Conservation (phyloP, 2,113 vertebrate genomes). For the Diphyllodes magnificus region DNA sequence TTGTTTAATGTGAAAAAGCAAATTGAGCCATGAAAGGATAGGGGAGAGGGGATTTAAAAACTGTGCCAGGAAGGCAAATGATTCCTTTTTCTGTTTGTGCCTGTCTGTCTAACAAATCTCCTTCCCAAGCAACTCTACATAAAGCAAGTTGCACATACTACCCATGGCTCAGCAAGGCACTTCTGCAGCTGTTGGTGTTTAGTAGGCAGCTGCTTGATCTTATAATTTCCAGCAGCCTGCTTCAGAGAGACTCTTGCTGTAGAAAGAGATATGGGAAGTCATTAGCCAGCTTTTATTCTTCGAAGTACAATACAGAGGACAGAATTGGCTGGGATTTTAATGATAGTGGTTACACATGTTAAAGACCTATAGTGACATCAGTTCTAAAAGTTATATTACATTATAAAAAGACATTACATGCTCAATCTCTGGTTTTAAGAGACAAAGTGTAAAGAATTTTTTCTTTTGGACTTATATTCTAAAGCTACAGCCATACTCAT, state of each 20-base stretch:
- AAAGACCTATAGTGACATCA: not conserved
- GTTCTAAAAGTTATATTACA: not conserved
- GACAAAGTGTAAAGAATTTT: not conserved
- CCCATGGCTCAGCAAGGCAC: not conserved
- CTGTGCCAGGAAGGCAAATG: not conserved
- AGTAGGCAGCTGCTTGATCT: slow-evolving; percentile 41
- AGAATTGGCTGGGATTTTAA: not conserved
- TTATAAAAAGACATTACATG: not conserved
- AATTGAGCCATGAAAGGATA: not conserved
- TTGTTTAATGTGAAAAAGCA: not conserved
- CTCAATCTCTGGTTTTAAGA: not conserved
- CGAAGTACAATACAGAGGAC: not conserved
- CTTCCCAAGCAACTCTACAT: not conserved
- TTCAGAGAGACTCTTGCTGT: not conserved
- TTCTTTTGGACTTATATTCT: not conserved
- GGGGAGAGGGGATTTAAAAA: not conserved
- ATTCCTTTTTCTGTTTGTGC: not conserved
- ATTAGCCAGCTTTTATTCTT: slow-evolving; percentile 20
- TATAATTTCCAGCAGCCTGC: not conserved
- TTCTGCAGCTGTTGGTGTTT: slow-evolving; percentile 48
- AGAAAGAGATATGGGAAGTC: not conserved
- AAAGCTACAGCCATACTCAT: not conserved
- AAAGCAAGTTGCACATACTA: not conserved
- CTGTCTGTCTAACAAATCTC: not conserved
- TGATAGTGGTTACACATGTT: not conserved